These are phyloP conservation scores for Spea multiplicata DNA, from an alignment of 2,113 vertebrate genomes.

Conservation along the genomic window DNA sequence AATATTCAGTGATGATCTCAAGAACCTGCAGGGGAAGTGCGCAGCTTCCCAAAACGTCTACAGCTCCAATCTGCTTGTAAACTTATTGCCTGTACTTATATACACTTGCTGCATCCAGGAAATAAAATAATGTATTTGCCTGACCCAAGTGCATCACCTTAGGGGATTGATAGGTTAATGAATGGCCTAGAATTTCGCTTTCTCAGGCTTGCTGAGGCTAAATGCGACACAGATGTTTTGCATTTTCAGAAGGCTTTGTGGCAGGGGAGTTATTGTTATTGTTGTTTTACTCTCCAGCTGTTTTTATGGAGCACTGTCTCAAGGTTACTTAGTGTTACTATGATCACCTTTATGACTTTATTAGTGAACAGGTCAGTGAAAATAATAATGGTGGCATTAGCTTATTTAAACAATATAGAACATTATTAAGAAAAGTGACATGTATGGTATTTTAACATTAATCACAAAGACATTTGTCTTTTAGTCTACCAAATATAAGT, in stretches of 20 bases:
- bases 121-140: slow-evolving; percentile 36
- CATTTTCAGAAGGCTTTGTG: slow-evolving; percentile 32
- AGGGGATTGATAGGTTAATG: slow-evolving; percentile 31
- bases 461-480: no score
- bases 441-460: no score
- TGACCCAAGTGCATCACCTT: slow-evolving; percentile 32
- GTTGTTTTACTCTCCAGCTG: slow-evolving; percentile 33
- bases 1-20: neutral
- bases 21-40: neutral
- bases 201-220: slow-evolving; percentile 27
- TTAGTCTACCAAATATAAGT: no score
- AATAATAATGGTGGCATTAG: neutral
- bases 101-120: slow-evolving; percentile 8
- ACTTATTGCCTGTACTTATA: slow-evolving; percentile 4
- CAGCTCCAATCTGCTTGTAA: slow-evolving; percentile 2
- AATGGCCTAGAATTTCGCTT: slow-evolving; percentile 30
- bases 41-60: neutral
- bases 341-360: slow-evolving; percentile 8
- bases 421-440: neutral
- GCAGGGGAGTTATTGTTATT: slow-evolving; percentile 15
- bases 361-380: neutral
- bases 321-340: slow-evolving; percentile 14
- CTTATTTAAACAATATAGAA: neutral
- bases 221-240: slow-evolving; percentile 47
- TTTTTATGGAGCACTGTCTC: slow-evolving; percentile 17